These are phyloP conservation scores for Neosalanx taihuensis DNA, from an alignment of 2,797 vertebrate genomes.

Conservation along the genomic window DNA sequence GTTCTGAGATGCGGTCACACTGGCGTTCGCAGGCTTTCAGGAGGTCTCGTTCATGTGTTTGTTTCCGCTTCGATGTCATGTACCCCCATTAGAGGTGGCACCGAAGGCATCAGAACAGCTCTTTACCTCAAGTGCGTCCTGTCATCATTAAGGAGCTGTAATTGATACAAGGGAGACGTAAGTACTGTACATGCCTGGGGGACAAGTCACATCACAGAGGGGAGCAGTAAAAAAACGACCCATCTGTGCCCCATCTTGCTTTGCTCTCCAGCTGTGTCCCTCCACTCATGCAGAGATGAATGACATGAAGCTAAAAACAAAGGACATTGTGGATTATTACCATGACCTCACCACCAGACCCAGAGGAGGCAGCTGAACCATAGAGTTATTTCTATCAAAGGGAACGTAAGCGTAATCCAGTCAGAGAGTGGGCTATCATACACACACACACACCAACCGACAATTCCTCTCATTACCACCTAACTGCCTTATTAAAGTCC, in stretches of 20 bases:
- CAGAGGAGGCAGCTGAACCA: conserved; percentile 41
- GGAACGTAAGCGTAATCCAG: conserved; percentile 57
- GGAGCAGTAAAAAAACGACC: conserved; percentile 30
- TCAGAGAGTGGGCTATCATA: conserved; percentile 61
- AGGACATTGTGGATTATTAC: conserved; percentile 7
- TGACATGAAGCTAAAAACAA: conserved; percentile 12
- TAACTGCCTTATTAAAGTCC: conserved; percentile 72
- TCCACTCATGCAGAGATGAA: conserved; percentile 29
- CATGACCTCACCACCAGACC: conserved; percentile 5
- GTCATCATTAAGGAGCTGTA: conserved; percentile 10
- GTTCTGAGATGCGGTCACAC: background rate
- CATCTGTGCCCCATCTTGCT: conserved; percentile 18
- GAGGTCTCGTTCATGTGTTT: background rate
- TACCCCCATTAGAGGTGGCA: conserved; percentile 7
- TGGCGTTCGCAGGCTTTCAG: background rate
- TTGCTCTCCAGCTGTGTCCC: conserved; percentile 19
- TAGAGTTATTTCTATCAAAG: conserved; percentile 61
- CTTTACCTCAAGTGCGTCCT: conserved; percentile 16
- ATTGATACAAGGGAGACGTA: conserved; percentile 28
- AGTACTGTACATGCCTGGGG: conserved; percentile 9
- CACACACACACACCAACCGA: conserved; percentile 41
- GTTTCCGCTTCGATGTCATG: conserved; percentile 18
- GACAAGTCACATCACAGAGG: conserved; percentile 34
- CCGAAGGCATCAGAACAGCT: background rate
- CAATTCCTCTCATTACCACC: conserved; percentile 71